Percentiles rank a stretch among this genome's conserved stretches.
Conservation (phyloP, 2,797 vertebrate genomes). For the Octomys mimax region DNA sequence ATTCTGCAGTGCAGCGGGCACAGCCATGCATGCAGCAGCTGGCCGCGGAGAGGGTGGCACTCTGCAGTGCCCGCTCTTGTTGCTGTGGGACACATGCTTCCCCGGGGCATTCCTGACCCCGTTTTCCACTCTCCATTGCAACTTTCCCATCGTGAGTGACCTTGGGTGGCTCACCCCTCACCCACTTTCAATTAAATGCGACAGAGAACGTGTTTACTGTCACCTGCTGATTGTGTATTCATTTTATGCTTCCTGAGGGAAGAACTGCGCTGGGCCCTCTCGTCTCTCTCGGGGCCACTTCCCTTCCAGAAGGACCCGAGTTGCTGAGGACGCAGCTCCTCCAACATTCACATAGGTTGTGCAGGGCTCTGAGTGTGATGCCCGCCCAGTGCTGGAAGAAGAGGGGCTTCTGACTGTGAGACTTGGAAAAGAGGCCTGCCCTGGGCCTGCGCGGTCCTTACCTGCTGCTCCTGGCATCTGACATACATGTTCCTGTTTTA, state of each 20-base stretch:
- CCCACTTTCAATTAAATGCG: not conserved
- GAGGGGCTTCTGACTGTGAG: accelerated
- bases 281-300: accelerated
- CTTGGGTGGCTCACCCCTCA: not conserved
- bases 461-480: accelerated
- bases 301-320: accelerated
- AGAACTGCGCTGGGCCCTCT: accelerated
- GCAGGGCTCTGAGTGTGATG: not conserved
- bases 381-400: not conserved
- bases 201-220: too few species aligned
- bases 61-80: accelerated
- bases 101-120: not conserved
- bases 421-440: not conserved
- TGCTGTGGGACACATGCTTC: accelerated
- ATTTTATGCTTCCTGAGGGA: too few species aligned
- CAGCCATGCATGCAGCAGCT: accelerated
- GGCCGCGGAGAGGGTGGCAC: accelerated
- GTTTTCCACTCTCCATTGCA: not conserved
- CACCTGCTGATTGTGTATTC: too few species aligned
- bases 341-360: not conserved
- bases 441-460: accelerated
- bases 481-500: accelerated
- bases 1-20: accelerated
- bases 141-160: not conserved
- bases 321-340: not conserved